Percentiles rank a stretch among this genome's conserved stretches.
Conservation (phyloP, 1,140 invertebrate genomes). For the Archivesica marissinica region DNA sequence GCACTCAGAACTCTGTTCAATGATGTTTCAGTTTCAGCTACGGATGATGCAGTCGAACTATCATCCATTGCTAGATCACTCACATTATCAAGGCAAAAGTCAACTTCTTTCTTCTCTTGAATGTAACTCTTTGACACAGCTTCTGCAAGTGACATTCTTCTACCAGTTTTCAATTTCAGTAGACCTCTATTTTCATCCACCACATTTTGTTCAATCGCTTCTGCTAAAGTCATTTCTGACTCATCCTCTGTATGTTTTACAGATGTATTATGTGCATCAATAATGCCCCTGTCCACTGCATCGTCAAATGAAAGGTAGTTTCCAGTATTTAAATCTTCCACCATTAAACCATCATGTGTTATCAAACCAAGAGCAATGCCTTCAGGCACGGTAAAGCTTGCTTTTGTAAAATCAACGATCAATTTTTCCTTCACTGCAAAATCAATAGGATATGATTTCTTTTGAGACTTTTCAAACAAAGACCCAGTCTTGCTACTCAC, state of each 20-base stretch:
- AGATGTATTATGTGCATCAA: slow-evolving; percentile 88
- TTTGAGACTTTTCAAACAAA: slow-evolving; percentile 88
- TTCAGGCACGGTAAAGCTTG: slow-evolving; percentile 77
- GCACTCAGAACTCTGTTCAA: slow-evolving; percentile 19
- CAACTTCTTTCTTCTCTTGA: slow-evolving; percentile 33
- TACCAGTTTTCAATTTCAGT: slow-evolving; percentile 52
- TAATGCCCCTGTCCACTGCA: slow-evolving; percentile 90
- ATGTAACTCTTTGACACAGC: slow-evolving; percentile 48
- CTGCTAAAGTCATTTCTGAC: slow-evolving; percentile 22
- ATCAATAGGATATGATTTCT: slow-evolving; percentile 91
- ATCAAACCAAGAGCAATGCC: slow-evolving; percentile 88
- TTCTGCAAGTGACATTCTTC: slow-evolving; percentile 52
- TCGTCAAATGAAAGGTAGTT: slow-evolving; percentile 86
- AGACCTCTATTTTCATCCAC: slow-evolving; percentile 47
- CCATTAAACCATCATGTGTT: slow-evolving; percentile 92
- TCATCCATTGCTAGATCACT: slow-evolving; percentile 24
- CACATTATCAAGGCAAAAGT: slow-evolving; percentile 8
- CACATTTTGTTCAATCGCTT: slow-evolving; percentile 45
- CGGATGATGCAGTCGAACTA: background rate
- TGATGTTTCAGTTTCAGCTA: slow-evolving; percentile 9
- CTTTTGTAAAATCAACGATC: slow-evolving; percentile 91
- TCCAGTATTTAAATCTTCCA: slow-evolving; percentile 92
- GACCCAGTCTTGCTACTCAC: slow-evolving; percentile 92
- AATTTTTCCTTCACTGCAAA: slow-evolving; percentile 91
- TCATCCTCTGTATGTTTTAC: slow-evolving; percentile 68